Evolutionary conservation across 1,140 invertebrate species (phyloP).

Genomic region (Drosophila fuyamai): DNA sequence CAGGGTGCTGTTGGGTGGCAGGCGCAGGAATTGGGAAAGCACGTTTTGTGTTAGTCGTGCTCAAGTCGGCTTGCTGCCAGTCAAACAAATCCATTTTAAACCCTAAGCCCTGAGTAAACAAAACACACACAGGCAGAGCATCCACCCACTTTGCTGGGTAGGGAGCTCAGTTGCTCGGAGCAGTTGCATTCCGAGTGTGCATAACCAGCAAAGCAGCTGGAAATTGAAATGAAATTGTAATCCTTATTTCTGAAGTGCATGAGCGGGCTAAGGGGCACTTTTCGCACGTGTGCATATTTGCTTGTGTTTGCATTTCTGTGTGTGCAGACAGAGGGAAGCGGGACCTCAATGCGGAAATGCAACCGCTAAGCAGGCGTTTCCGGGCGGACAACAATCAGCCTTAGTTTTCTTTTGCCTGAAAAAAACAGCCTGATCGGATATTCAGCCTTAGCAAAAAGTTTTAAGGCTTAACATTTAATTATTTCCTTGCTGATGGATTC

Average conservation of each 20-base stretch:
- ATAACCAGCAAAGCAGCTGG: conserved; percentile 44
- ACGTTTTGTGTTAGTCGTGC: conserved; percentile 44
- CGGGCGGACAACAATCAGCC: too few species aligned
- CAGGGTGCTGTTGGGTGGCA: neutral
- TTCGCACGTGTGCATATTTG: conserved; percentile 58
- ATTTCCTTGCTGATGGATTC: neutral
- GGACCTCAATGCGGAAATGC: conserved; percentile 41
- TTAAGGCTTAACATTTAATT: too few species aligned
- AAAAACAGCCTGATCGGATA: too few species aligned
- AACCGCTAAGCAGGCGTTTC: conserved; percentile 47
- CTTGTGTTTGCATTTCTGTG: conserved; percentile 25
- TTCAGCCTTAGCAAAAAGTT: too few species aligned
- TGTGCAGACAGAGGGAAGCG: neutral
- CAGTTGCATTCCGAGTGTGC: conserved; percentile 53
- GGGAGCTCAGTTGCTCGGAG: conserved; percentile 33
- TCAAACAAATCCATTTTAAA: conserved; percentile 77
- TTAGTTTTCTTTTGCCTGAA: too few species aligned
- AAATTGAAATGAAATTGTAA: conserved; percentile 79
- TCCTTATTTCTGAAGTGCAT: conserved; percentile 61
- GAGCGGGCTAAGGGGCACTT: conserved; percentile 15
- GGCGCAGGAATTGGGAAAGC: too few species aligned
- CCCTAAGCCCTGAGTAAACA: conserved; percentile 73
- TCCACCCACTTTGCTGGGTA: conserved; percentile 47
- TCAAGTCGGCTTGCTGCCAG: conserved; percentile 69
- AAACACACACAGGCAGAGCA: conserved; percentile 43